Percentiles rank a stretch among this genome's conserved stretches.
These are phyloP conservation scores for Tenthredo notha DNA, from an alignment of 2,888 invertebrate species.

Conservation along the genomic window DNA sequence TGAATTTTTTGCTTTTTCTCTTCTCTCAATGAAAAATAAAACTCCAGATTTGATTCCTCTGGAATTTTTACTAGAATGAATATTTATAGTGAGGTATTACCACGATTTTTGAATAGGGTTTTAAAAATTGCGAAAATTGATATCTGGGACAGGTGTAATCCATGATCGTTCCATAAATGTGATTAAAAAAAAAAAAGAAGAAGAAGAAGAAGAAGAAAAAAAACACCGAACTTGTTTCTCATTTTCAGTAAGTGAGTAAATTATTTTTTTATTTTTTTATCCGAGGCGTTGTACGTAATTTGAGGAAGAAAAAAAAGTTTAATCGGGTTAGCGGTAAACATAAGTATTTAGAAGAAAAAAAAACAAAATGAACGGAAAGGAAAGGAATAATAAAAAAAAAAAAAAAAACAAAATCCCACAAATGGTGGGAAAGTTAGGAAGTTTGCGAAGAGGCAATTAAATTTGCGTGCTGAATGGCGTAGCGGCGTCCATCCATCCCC, in stretches of 20 bases:
- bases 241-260: not conserved
- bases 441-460: constrained; percentile 25
- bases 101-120: too few relatives aligned
- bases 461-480: constrained; percentile 32
- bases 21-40: not conserved
- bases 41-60: not conserved
- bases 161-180: not conserved
- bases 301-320: not conserved
- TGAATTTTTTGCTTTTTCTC: too few relatives aligned
- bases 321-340: not conserved
- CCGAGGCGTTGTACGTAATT: not conserved
- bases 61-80: not conserved
- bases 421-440: constrained; percentile 21
- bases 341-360: not conserved
- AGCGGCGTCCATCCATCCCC: constrained; percentile 8
- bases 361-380: not conserved
- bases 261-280: too few relatives aligned
- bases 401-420: not conserved
- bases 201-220: too few relatives aligned
- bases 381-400: not conserved
- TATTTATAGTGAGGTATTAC: too few relatives aligned
- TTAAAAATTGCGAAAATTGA: not conserved
- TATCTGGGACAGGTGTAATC: too few relatives aligned
- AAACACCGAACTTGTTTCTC: too few relatives aligned
- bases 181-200: not conserved